Evolutionary conservation across 2,888 invertebrate genomes (phyloP), one percentile per base, ranked within the genome.

Genomic region (Andrena camellia): DNA sequence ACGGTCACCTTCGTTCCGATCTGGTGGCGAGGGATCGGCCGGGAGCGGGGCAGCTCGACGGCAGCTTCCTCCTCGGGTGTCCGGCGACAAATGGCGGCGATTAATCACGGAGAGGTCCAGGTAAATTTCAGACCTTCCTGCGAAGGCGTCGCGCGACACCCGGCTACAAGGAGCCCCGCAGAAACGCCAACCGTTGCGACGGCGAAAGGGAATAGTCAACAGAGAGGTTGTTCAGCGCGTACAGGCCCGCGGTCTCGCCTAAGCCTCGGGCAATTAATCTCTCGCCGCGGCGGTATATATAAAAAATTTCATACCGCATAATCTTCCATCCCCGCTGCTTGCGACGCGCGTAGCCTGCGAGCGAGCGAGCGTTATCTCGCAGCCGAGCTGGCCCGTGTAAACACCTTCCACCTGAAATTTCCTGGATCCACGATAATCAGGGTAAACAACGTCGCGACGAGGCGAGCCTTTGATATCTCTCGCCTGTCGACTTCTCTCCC

Each of bases 381-480:
- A 31, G 48, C 20, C 68, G 5, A 48, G 66, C 35, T 75, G 62
- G 67, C 62, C 20, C 73, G 81, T 81, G 86, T 78, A 88, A 88
- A 89, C 84, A 88, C 74, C 74, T 78, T 64, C 20, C 68, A 79
- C 83, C 74, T 83, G 75, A 70, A 78, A 62, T 71, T 67, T 85
- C 79, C 77, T 48, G 79, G 74, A 70, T 78, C 52, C 75, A 54
- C 50, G 90, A 89, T 89, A 89, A 89, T 85, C 83, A 87, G 81
- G 72, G 87, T 63, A 90, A 90, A 90, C 90, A 88, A 50, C 77
- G 85, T 66, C 89, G 87, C 78, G 88, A 78, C 83, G 73, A 50
- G 31, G n/a, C 50, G 50, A 67, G 68, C n/a, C 78, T 50, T 13
- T 78, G 72, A 82, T 86, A 86, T 77, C 72, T 31, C 52, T 33